phyloP scores from a whole-genome alignment of 2,888 invertebrate genomes.

The Callimorpha dominula region DNA sequence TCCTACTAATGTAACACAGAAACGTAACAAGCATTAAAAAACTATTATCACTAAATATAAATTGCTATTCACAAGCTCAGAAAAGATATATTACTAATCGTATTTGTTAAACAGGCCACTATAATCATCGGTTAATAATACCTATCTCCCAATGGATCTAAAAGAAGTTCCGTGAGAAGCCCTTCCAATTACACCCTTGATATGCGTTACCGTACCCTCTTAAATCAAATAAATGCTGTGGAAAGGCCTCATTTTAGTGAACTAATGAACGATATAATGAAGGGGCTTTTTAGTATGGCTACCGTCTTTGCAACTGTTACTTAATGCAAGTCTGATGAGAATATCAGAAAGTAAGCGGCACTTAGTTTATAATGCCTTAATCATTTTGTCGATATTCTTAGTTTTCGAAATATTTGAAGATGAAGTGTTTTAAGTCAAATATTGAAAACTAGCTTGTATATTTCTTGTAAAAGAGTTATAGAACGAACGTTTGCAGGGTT shows the following conservation, averaged over 20 bases:
- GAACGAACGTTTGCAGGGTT: too few species aligned
- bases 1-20: too few species aligned
- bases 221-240: background rate
- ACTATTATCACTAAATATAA: too few species aligned
- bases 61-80: background rate
- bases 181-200: background rate
- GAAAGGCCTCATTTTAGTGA: background rate
- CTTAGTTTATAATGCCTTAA: background rate
- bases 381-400: background rate
- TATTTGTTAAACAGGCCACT: too few species aligned
- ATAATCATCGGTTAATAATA: too few species aligned
- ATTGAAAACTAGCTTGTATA: background rate
- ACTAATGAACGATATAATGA: background rate
- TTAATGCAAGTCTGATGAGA: background rate
- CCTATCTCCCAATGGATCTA: background rate
- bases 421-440: background rate
- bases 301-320: background rate
- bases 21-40: too few species aligned
- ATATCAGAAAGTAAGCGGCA: background rate
- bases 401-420: background rate
- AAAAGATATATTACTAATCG: background rate
- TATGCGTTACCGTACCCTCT: background rate
- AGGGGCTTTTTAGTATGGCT: background rate
- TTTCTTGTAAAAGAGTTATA: too few species aligned
- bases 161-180: background rate